Evolutionary conservation across 2,888 invertebrate species (phyloP), one percentile per base, ranked within the genome.

Genomic region (Bibio marci): DNA sequence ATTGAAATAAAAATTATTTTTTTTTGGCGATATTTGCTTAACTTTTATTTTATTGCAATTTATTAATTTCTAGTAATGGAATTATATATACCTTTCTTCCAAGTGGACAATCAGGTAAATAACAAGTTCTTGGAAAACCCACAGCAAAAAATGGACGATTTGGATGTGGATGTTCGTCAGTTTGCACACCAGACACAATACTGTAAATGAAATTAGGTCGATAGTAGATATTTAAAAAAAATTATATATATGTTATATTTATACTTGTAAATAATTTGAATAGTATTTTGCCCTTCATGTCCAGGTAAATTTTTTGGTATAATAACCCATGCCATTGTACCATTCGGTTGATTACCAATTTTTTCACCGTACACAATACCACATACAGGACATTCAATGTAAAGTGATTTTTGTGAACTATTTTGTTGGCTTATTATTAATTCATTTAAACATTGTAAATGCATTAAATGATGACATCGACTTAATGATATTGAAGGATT

Each of bases 61-160:
- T 22, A n/a, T n/a, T n/a, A n/a, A n/a, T n/a, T n/a, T n/a, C n/a
- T n/a, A n/a, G n/a, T 4, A 28, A 28, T n/a, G 12, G 11, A 11
- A 28, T 4, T n/a, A 4, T n/a, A 4, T 28, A 11, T 35, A 62
- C 59, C 65, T 76, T 76, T 25, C 81, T 69, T 0, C 90, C 90
- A 45, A 80, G 70, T 41, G 80, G 74, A 48, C 74, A 81, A 57
- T 90, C 86, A 0, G 91, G 91, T 47, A 92, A 65, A 62, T 81
- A 82, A 59, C 78, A 80, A 50, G 76, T 74, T 11, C 80, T 66
- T 17, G 87, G 87, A 62, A 87, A 87, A 14, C 87, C 86, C 28
- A 86, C 83, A 3, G 87, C 86, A 61, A 85, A 85, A 62, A 80
- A 87, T n/a, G 82, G 78, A 45, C 78, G 70, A 14, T 86, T 86